A percentile compares a stretch with the other conserved stretches of the same genome.
phyloP scores from a whole-genome alignment of 2,888 invertebrate species.

The Cryptus viduatorius region DNA sequence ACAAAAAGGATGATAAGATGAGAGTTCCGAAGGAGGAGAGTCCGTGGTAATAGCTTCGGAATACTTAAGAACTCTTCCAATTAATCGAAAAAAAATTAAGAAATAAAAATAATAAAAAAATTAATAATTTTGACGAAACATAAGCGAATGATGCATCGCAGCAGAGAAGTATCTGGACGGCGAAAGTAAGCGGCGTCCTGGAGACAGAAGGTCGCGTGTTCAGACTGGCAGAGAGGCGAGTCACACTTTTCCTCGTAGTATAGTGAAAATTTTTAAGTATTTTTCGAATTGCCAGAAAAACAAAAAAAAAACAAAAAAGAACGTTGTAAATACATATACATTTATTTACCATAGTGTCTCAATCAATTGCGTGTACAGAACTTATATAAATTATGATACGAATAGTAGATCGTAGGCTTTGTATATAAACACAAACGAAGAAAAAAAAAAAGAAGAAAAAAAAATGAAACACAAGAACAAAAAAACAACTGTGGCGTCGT shows the following conservation, averaged over 20 bases:
- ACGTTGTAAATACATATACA: conserved; percentile 75
- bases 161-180: background rate
- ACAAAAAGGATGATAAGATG: conserved; percentile 81
- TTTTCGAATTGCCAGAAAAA: conserved; percentile 74
- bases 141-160: background rate
- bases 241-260: conserved; percentile 51
- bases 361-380: conserved; percentile 78
- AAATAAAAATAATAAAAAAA: conserved; percentile 14
- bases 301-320: background rate
- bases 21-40: conserved; percentile 79
- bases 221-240: conserved; percentile 36
- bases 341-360: conserved; percentile 74
- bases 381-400: conserved; percentile 76
- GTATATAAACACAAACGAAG: conserved; percentile 57
- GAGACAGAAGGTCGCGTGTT: background rate
- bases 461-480: conserved; percentile 5
- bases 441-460: conserved; percentile 13
- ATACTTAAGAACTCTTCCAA: background rate
- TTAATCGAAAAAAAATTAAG: background rate
- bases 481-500: conserved; percentile 34
- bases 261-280: conserved; percentile 71
- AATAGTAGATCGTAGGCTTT: conserved; percentile 64
- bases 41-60: conserved; percentile 73
- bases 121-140: background rate
- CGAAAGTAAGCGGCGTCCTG: background rate